Conservation (phyloP, 2,888 invertebrate genomes). For the Synergus gifuensis region DNA sequence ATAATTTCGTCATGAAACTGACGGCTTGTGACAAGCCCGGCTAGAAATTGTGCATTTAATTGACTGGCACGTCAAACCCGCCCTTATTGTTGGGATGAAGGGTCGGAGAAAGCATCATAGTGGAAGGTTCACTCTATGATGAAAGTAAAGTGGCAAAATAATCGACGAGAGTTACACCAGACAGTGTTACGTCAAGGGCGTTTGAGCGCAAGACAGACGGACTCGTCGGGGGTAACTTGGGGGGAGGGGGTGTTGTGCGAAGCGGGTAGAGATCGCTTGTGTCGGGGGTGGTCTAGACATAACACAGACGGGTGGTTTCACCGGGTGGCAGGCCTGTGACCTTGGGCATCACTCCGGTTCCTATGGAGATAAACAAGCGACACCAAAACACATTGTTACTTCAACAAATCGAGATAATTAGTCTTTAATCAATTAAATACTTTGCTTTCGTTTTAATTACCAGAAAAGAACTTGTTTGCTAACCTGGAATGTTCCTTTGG, state of each 20-base stretch:
- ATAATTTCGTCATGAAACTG: not conserved
- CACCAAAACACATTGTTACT: conserved; percentile 44
- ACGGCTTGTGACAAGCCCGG: not conserved
- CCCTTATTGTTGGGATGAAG: conserved; percentile 37
- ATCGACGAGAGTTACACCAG: conserved; percentile 55
- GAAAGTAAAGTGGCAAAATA: conserved; percentile 51
- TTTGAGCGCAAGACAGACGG: conserved; percentile 48
- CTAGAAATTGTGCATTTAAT: not conserved
- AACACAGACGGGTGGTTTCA: conserved; percentile 67
- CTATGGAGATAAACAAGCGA: conserved; percentile 70
- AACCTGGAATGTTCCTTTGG: not conserved
- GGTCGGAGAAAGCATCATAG: conserved; percentile 23
- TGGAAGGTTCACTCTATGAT: conserved; percentile 10
- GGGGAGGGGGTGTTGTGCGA: conserved; percentile 42
- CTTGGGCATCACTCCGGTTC: conserved; percentile 72
- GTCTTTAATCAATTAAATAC: not conserved
- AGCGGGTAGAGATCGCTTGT: conserved; percentile 52
- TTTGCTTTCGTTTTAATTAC: not conserved
- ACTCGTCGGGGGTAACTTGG: conserved; percentile 48
- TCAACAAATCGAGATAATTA: not conserved
- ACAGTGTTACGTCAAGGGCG: conserved; percentile 40
- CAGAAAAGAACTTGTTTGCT: not conserved
- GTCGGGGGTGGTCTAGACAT: conserved; percentile 70
- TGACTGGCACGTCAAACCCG: not conserved
- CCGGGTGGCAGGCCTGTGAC: conserved; percentile 69